Conservation (phyloP, 2,797 vertebrate species). For the Bryconaethiops microstoma region DNA sequence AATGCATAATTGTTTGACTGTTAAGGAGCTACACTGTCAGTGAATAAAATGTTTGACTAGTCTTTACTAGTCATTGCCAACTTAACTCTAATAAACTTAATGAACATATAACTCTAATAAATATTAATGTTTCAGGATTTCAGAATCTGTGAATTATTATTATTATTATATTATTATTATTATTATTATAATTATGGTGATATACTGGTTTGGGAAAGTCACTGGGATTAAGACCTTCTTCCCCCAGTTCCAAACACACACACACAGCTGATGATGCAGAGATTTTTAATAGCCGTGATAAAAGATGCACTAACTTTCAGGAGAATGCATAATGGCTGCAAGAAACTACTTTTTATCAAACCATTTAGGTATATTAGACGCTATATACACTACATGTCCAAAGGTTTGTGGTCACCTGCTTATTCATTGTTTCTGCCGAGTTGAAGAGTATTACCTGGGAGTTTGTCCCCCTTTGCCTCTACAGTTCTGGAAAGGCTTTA, state of each 20-base stretch:
- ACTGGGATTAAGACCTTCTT: background rate
- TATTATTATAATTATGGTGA: background rate
- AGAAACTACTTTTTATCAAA: too few relatives aligned
- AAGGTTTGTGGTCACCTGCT: too few relatives aligned
- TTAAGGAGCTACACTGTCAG: conserved; percentile 27
- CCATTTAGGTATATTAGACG: too few relatives aligned
- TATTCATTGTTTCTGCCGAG: too few relatives aligned
- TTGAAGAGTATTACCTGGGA: too few relatives aligned
- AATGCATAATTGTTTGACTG: conserved; percentile 30
- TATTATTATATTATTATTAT: too few relatives aligned
- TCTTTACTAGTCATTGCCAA: conserved; percentile 38
- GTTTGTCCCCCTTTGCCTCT: too few relatives aligned
- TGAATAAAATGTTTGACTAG: conserved; percentile 26
- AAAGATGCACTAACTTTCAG: background rate
- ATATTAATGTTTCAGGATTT: conserved; percentile 32
- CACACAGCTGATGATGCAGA: background rate
- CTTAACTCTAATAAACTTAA: conserved; percentile 4
- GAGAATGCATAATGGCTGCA: background rate
- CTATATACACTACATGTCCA: too few relatives aligned
- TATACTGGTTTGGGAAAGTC: background rate
- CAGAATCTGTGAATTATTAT: background rate
- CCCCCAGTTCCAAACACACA: too few relatives aligned
- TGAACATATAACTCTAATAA: conserved; percentile 42
- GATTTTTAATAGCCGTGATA: background rate
- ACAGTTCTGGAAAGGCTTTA: too few relatives aligned